Evolutionary conservation across 37 sponge, comb jelly and placozoan species (phyloP).

Genomic region (Bolinopsis microptera): DNA sequence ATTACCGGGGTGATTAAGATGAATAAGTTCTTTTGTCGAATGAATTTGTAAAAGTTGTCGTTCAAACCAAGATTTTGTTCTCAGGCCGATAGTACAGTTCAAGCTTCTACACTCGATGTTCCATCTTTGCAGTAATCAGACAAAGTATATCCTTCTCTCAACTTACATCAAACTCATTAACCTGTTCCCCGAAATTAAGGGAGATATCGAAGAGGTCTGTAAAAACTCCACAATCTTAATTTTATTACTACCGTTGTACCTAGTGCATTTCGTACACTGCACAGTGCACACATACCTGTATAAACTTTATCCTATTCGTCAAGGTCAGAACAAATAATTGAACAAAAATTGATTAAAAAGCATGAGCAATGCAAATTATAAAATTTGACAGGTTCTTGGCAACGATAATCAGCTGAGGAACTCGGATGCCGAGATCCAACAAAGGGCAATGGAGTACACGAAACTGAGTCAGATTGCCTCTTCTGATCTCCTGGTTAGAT

Average conservation of each 20-base stretch:
- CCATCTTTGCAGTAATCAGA: constrained; percentile 79
- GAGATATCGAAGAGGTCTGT: constrained; percentile 69
- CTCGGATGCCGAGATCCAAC: constrained; percentile 86
- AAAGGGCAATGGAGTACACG: constrained; percentile 87
- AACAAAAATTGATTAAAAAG: too few relatives aligned
- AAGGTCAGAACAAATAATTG: too few relatives aligned
- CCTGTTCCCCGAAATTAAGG: constrained; percentile 90
- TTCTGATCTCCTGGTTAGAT: constrained; percentile 79
- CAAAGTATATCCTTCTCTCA: constrained; percentile 83
- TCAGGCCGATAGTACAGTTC: constrained; percentile 86
- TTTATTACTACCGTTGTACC: too few relatives aligned
- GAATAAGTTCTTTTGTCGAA: too few relatives aligned
- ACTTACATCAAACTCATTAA: constrained; percentile 95
- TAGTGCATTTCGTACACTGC: too few relatives aligned
- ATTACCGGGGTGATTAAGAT: too few relatives aligned
- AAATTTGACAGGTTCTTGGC: constrained; percentile 72
- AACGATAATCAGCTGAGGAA: constrained; percentile 79
- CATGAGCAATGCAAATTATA: too few relatives aligned
- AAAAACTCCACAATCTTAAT: constrained; percentile 66
- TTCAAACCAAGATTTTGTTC: too few relatives aligned
- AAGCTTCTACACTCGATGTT: constrained; percentile 87
- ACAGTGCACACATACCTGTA: too few relatives aligned
- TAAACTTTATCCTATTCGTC: too few relatives aligned
- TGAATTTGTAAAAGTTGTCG: too few relatives aligned
- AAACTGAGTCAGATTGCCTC: constrained; percentile 76